Evolutionary conservation across 2,797 vertebrate species (phyloP).

Genomic region (Melanotaenia parkinsoni): DNA sequence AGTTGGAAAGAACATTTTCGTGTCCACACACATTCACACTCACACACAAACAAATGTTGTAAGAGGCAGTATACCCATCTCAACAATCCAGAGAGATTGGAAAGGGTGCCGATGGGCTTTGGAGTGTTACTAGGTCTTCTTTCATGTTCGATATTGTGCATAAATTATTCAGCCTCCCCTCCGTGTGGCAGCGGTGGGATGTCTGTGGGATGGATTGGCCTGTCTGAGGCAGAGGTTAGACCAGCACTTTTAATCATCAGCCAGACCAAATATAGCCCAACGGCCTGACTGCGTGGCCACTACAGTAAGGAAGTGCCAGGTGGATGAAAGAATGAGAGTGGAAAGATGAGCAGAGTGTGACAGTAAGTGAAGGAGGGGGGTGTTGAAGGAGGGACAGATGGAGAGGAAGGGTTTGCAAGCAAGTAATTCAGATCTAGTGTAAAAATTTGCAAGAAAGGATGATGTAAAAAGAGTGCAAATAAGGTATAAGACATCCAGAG

Average conservation of each 20-base stretch:
- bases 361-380: constrained; percentile 1
- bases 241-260: constrained; percentile 86
- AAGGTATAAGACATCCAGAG: constrained; percentile 31
- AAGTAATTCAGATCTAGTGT: constrained; percentile 39
- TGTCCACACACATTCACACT: constrained; percentile 13
- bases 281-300: constrained; percentile 61
- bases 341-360: constrained; percentile 33
- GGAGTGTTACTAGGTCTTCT: constrained; percentile 81
- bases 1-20: constrained; percentile 37
- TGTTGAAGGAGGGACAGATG: constrained; percentile 12
- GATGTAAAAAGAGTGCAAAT: constrained; percentile 32
- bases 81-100: constrained; percentile 62
- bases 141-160: constrained; percentile 88
- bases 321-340: constrained; percentile 49
- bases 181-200: constrained; percentile 76
- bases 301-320: constrained; percentile 42
- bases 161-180: constrained; percentile 87
- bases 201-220: constrained; percentile 86
- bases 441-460: constrained; percentile 29
- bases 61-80: constrained; percentile 55
- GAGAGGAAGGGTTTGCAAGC: constrained; percentile 22
- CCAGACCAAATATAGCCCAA: constrained; percentile 83
- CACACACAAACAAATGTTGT: constrained; percentile 51
- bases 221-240: constrained; percentile 85
- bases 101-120: constrained; percentile 67